Base-by-base conservation (phyloP, 2,888 invertebrate genomes). In the Lydus trimaculatus region DNA sequence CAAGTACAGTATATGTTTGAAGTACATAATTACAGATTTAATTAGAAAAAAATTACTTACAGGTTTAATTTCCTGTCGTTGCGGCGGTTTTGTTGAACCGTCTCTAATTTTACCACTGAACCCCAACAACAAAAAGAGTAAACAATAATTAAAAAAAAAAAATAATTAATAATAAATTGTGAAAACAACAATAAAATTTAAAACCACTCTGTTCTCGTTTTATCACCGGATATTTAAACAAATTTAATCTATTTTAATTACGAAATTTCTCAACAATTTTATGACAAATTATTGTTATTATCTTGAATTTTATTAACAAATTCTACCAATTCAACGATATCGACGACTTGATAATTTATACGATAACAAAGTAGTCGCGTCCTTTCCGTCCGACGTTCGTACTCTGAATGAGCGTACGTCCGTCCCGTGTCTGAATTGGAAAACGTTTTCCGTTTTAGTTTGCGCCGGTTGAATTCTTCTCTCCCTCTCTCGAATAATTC, bases 321-420 rank as follows among this genome's bases (percentile, higher is more conserved):
- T 28, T 28, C 28, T 28, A 28, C 2, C 28, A 28, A 28, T 28
- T 28, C 13, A 15, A n/a, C 15, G 56, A 56, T 36, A 15, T 28
- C 15, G 56, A 56, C 56, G 56, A 15, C 5, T 11, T 23, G 6
- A 9, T n/a, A 20, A 25, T 23, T 23, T 52, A 13, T 11, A 23
- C 3, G 52, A 11, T 25, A 11, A 20, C 33, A 13, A 62, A 52
- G 36, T 17, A 17, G 52, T 31, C 62, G 52, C 72, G 71, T 67
- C 68, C 61, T 61, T 1, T 52, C 64, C 11, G 72, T 31, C 15
- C 70, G 58, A 72, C 69, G 70, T 67, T 69, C 72, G 66, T 62
- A 73, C 75, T 74, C 77, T 65, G 69, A 74, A 69, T 76, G 76
- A 72, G 65, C 63, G 56, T 33, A 56, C 60, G 33, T 15, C 61